Percentiles rank a stretch among this genome's conserved stretches.
phyloP scores from a whole-genome alignment of 2,888 invertebrate genomes.

The Agrochola lychnidis region DNA sequence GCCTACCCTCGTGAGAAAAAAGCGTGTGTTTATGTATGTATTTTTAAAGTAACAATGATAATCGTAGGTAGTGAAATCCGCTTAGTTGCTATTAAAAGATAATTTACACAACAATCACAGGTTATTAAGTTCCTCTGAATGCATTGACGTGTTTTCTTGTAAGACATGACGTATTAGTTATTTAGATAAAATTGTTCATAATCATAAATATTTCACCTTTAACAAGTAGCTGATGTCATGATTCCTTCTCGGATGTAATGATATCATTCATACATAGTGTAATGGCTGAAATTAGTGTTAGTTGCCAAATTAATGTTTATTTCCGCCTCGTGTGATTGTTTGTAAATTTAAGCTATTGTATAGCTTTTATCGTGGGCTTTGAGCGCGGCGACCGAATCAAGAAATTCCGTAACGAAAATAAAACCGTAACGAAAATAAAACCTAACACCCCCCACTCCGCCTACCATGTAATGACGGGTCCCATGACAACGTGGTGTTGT shows the following conservation, averaged over 20 bases:
- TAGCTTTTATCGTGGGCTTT: no score
- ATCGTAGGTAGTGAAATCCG: neutral
- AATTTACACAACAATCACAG: neutral
- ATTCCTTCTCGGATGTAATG: constrained; percentile 23
- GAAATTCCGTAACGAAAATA: no score
- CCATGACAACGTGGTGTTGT: no score
- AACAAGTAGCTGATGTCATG: constrained; percentile 35
- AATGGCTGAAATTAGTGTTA: constrained; percentile 19
- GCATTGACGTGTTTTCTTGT: constrained; percentile 9
- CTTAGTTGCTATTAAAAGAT: neutral
- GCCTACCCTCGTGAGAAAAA: neutral
- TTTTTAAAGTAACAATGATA: neutral
- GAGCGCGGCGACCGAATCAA: no score
- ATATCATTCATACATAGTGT: constrained; percentile 24
- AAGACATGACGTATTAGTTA: constrained; percentile 8
- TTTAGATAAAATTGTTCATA: constrained; percentile 35
- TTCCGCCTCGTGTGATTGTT: neutral
- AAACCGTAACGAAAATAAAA: no score
- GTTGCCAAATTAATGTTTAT: constrained; percentile 20
- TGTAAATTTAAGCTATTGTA: no score
- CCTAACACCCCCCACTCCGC: no score
- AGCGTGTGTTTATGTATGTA: neutral
- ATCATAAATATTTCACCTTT: constrained; percentile 10
- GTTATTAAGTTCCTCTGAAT: neutral
- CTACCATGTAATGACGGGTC: no score